A percentile compares a stretch with the other conserved stretches of the same genome.
Evolutionary conservation across 1,140 invertebrate genomes (phyloP).

Genomic region (Brachionus rotundiformis): DNA sequence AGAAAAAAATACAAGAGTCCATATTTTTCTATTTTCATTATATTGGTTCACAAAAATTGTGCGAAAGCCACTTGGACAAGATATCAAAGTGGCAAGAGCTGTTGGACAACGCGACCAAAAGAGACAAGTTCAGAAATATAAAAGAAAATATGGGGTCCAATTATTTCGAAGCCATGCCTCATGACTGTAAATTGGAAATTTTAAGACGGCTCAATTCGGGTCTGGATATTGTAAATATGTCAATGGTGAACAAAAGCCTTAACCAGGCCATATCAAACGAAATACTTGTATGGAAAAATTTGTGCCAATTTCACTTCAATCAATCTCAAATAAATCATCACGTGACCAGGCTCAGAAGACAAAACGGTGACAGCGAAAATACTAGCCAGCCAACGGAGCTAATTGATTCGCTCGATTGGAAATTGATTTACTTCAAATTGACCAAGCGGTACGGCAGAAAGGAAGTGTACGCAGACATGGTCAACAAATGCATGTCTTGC

Average conservation of each 20-base stretch:
- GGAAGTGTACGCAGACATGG: slow-evolving; percentile 90
- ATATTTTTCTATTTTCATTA: slow-evolving; percentile 65
- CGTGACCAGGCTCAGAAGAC: slow-evolving; percentile 52
- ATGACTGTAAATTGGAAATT: slow-evolving; percentile 88
- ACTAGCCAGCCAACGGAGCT: background rate
- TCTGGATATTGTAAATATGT: slow-evolving; percentile 77
- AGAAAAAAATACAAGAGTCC: slow-evolving; percentile 56
- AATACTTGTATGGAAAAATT: slow-evolving; percentile 84
- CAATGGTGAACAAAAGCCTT: slow-evolving; percentile 73
- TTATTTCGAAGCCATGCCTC: slow-evolving; percentile 83
- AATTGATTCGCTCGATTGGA: slow-evolving; percentile 51
- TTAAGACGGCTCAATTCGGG: slow-evolving; percentile 85
- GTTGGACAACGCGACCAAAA: slow-evolving; percentile 72
- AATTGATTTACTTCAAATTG: slow-evolving; percentile 52
- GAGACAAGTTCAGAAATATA: slow-evolving; percentile 54
- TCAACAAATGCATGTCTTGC: slow-evolving; percentile 89
- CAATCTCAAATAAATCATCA: slow-evolving; percentile 76
- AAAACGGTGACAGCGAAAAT: slow-evolving; percentile 1
- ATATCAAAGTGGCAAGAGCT: slow-evolving; percentile 80
- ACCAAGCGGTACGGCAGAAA: slow-evolving; percentile 79
- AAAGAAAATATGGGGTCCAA: slow-evolving; percentile 67
- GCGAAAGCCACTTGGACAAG: slow-evolving; percentile 81
- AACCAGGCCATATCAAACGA: slow-evolving; percentile 77
- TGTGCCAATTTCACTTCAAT: slow-evolving; percentile 88
- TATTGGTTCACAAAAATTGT: slow-evolving; percentile 80